Base-by-base conservation (phyloP, 2,797 vertebrate genomes). In the Gastrophryne carolinensis region DNA sequence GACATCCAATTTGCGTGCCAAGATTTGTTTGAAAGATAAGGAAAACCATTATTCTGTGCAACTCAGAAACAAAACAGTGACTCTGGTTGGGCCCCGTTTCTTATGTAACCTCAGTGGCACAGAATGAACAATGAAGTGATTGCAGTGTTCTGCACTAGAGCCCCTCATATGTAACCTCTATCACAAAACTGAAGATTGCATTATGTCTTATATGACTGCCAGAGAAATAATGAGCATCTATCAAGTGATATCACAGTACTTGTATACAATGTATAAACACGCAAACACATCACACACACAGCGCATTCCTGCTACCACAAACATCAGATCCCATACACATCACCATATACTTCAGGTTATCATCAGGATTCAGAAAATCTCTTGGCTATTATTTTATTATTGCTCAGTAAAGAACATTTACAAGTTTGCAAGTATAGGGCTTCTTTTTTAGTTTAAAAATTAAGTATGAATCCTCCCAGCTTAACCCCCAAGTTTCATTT, bases 231-330 rank as follows among this genome's bases (percentile, higher is more conserved):
- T 17, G 23, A 54, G 47, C 47, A 73, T 73, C 49, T 60, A 64
- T 73, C 47, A 73, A 35, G 64, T 52, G 23, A 63, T 53, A 57
- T 72, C 29, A 72, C 65, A 72, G 39, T 72, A 39, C 41, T 62
- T 62, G n/a, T n/a, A n/a, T 60, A 61, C 68, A 72, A 62, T 32
- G 49, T 54, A 54, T 56, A 39, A 34, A 39, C 50, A 54, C 35
- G 54, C n/a, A 12, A 44, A 10, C 4, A 62, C n/a, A 19, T 34
- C 27, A 52, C 41, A 35, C 30, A 34, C 66, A 68, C 50, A 26
- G 27, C n/a, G n/a, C 32, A 64, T 29, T 49, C 24, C 30, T 53
- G 30, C 49, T 34, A 29, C 44, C 47, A 54, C 49, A 64, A n/a
- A 54, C 32, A 63, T 50, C 70, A 61, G 11, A 15, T 37, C 15